Conservation (phyloP, 2,113 vertebrate species). For the Nothoprocta perdicaria region DNA sequence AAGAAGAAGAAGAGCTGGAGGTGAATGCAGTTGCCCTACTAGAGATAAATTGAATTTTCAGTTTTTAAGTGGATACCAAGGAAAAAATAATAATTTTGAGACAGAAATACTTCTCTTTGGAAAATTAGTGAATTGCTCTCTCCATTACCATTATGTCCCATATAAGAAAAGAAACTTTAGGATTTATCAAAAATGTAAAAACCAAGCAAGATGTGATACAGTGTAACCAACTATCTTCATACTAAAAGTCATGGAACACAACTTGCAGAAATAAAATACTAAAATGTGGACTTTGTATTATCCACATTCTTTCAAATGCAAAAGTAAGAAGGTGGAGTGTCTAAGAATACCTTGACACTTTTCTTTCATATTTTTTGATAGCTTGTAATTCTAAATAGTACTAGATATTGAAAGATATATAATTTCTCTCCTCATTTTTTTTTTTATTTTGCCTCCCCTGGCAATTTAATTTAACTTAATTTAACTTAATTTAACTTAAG, state of each 20-base stretch:
- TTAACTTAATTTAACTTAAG: neutral
- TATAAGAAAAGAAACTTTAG: neutral
- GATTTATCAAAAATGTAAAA: neutral
- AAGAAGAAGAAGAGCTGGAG: slow-evolving; percentile 93
- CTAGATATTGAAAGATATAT: neutral
- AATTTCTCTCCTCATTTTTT: neutral
- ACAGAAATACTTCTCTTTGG: neutral
- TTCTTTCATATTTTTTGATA: neutral
- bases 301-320: neutral
- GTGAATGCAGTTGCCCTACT: slow-evolving; percentile 68
- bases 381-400: neutral
- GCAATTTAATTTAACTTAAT: neutral
- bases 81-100: neutral
- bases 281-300: neutral
- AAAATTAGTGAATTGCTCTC: neutral
- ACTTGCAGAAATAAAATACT: neutral
- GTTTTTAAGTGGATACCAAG: neutral
- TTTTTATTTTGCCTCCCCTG: neutral
- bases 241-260: neutral
- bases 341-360: neutral
- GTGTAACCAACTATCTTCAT: neutral
- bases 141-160: neutral
- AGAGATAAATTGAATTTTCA: neutral
- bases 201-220: neutral
- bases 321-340: neutral